Conservation (phyloP, 2,888 invertebrate genomes). For the Labia minor region DNA sequence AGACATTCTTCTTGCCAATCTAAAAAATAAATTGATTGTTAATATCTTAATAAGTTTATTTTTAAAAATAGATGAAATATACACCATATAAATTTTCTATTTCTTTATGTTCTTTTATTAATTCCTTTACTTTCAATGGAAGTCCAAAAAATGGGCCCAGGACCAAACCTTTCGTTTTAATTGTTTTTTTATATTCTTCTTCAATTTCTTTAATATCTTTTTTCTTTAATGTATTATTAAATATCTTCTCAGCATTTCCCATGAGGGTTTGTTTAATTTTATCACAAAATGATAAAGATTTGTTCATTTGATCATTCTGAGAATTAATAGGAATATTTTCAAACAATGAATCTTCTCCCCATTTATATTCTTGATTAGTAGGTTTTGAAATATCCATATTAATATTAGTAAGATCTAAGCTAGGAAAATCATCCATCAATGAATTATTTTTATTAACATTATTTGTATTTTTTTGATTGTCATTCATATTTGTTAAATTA, state of each 20-base stretch:
- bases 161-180: constrained; percentile 17
- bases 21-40: too few relatives aligned
- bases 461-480: neutral
- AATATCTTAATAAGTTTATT: too few relatives aligned
- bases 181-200: neutral
- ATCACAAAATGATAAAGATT: constrained; percentile 20
- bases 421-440: neutral
- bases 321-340: neutral
- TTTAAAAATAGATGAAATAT: constrained; percentile 19
- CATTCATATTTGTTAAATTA: neutral
- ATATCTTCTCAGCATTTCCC: constrained; percentile 23
- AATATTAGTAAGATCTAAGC: neutral
- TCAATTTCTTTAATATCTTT: neutral
- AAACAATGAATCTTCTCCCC: constrained; percentile 20
- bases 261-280: constrained; percentile 23
- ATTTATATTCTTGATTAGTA: neutral
- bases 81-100: constrained; percentile 74
- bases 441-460: neutral
- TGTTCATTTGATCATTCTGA: neutral
- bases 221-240: neutral
- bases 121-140: constrained; percentile 53
- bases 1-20: constrained; percentile 95
- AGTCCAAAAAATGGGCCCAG: constrained; percentile 64
- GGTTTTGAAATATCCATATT: neutral
- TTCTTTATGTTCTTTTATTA: constrained; percentile 64